Base-by-base conservation (phyloP, 2,113 vertebrate species). In the Pycnonotus jocosus region DNA sequence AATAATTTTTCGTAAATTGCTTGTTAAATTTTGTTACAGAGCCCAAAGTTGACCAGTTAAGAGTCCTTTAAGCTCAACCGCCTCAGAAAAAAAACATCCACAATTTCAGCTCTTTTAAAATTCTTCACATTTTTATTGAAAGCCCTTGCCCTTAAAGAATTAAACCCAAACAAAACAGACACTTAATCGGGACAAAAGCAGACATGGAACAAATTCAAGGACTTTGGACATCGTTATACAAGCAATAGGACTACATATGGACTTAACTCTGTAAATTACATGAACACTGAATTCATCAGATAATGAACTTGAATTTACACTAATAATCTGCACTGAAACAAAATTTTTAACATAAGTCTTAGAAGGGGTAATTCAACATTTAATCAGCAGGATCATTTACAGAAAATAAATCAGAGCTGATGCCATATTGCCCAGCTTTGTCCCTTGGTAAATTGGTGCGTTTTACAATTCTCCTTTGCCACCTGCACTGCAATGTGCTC, bases 401-500 rank as follows among this genome's bases (percentile, higher is more conserved):
- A 77, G 58, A 11, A 7, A 72, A 69, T 44, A 94, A 88, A 77
- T 53, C 50, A 56, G 19, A 73, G 71, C 6, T 77, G 33, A 37
- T 0, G 0, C 7, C 1, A 0, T 27, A 88, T 68, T 62, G 47
- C 37, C 11, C 24, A 91, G 28, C 33, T 70, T 82, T 83, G 31
- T 47, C 68, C 47, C 21, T 4, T 27, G 25, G 64, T 44, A 77
- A 81, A 77, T 16, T 0, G 0, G 64, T 0, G 0, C 0, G 2
- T 44, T 93, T 77, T 80, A 64, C 44, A 48, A 56, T 15, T 16
- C 4, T 21, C 7, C 27, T 92, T 74, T 68, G 42, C 25, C n/a
- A 69, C 48, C 44, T 80, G 66, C 42, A 35, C 33, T 62, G 45
- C 54, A 48, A 33, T 3, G 37, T 47, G 50, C 70, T 66, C 22